Conservation (phyloP, 2,797 vertebrate genomes). For the Argya squamiceps region DNA sequence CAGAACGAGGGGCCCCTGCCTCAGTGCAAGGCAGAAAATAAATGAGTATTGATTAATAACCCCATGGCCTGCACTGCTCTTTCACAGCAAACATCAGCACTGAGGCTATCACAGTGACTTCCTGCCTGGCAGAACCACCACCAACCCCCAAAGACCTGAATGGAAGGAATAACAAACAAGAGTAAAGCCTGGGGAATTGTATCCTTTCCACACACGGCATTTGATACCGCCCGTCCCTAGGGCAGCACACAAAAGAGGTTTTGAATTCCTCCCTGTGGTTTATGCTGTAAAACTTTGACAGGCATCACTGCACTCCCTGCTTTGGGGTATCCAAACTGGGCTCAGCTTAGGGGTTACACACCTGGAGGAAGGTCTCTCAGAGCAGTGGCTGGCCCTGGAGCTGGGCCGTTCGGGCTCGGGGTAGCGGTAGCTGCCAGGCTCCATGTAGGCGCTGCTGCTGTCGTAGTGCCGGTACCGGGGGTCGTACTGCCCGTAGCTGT, state of each 20-base stretch:
- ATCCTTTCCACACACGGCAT: accelerated
- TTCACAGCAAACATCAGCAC: not conserved
- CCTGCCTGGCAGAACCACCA: not conserved
- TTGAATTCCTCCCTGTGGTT: not conserved
- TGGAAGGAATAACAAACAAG: not conserved
- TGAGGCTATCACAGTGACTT: accelerated
- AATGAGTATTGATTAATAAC: not conserved
- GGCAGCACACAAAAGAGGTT: not conserved
- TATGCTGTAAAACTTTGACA: not conserved
- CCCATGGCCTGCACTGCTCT: not conserved
- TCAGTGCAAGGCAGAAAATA: not conserved
- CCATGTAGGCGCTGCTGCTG: slow-evolving; percentile 73
- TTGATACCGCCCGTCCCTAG: accelerated
- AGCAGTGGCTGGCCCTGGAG: slow-evolving; percentile 93
- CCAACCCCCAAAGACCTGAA: not conserved
- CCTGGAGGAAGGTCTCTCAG: slow-evolving; percentile 90
- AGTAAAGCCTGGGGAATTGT: not conserved
- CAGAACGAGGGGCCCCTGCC: not conserved
- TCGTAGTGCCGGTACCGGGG: slow-evolving; percentile 85
- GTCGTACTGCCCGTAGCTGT: slow-evolving; percentile 82
- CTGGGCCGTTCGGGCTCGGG: slow-evolving; percentile 90
- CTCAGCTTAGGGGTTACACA: not conserved
- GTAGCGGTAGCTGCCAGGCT: slow-evolving; percentile 79
- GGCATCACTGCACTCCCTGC: not conserved
- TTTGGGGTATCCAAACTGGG: not conserved